These are phyloP conservation scores for Adrianichthys oophorus DNA, from an alignment of 2,797 vertebrate genomes.

Conservation along the genomic window DNA sequence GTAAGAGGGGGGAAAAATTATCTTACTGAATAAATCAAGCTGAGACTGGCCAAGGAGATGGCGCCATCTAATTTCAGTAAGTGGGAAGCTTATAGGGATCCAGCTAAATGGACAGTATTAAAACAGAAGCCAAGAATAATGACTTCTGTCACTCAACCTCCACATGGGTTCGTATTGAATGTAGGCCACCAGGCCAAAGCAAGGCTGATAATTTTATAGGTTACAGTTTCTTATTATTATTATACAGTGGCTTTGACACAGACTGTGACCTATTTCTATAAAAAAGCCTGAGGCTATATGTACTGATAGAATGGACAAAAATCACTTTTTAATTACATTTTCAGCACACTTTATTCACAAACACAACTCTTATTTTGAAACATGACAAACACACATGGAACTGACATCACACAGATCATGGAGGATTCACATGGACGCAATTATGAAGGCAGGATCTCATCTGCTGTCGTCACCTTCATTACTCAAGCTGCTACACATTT, in stretches of 20 bases:
- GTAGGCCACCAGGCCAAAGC: slow-evolving; percentile 82
- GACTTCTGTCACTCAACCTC: slow-evolving; percentile 82
- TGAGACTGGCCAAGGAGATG: slow-evolving; percentile 62
- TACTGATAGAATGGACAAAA: slow-evolving; percentile 83
- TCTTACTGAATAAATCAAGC: slow-evolving; percentile 77
- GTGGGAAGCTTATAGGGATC: slow-evolving; percentile 70
- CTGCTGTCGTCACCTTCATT: no score
- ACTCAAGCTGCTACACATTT: slow-evolving; percentile 6
- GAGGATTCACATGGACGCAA: no score
- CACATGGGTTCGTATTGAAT: slow-evolving; percentile 77
- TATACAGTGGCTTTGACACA: slow-evolving; percentile 83
- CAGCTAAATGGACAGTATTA: slow-evolving; percentile 84
- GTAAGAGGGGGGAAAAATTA: slow-evolving; percentile 64
- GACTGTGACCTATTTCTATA: slow-evolving; percentile 85
- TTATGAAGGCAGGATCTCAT: no score
- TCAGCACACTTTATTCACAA: slow-evolving; percentile 77
- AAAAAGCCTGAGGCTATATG: slow-evolving; percentile 74
- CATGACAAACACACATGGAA: slow-evolving; percentile 44
- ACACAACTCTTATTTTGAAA: slow-evolving; percentile 49
- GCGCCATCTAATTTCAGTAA: slow-evolving; percentile 76
- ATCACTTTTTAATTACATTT: slow-evolving; percentile 89
- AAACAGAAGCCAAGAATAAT: slow-evolving; percentile 81
- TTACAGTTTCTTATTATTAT: slow-evolving; percentile 81
- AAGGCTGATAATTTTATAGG: slow-evolving; percentile 81
- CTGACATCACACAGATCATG: slow-evolving; percentile 7